phyloP scores from a whole-genome alignment of 1,140 invertebrate genomes.

The Odontomachus brunneus region DNA sequence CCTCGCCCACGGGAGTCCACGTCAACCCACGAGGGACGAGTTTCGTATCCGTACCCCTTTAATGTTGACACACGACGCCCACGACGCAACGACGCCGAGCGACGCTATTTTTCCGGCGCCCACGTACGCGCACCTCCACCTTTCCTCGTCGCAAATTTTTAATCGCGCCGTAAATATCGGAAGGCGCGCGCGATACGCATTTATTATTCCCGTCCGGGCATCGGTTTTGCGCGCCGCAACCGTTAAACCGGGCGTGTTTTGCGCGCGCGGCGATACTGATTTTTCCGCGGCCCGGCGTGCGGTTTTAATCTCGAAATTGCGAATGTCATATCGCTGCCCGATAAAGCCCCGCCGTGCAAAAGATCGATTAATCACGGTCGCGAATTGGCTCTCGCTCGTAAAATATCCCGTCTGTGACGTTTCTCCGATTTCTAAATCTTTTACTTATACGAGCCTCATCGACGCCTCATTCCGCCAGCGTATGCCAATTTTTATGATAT shows the following conservation, averaged over 20 bases:
- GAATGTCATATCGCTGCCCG: constrained; percentile 25
- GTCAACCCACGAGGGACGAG: neutral
- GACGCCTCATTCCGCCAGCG: neutral
- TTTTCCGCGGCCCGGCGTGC: constrained; percentile 5
- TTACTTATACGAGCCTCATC: constrained; percentile 2
- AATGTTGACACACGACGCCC: neutral
- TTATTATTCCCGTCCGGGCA: constrained; percentile 50
- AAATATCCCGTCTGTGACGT: constrained; percentile 19
- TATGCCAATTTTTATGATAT: too few relatives aligned
- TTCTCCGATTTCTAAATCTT: neutral
- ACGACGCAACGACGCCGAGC: neutral
- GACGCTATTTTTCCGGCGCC: constrained; percentile 24
- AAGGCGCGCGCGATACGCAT: neutral
- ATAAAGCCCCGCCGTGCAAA: constrained; percentile 20
- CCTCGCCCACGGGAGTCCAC: neutral
- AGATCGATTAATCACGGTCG: constrained; percentile 31
- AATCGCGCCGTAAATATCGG: constrained; percentile 36
- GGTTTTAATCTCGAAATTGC: constrained; percentile 55
- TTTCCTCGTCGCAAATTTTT: constrained; percentile 18
- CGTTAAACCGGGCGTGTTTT: constrained; percentile 29
- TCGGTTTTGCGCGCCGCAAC: neutral
- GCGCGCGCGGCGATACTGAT: constrained; percentile 22
- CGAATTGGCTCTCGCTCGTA: constrained; percentile 26
- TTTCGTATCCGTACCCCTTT: neutral
- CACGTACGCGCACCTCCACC: neutral